These are phyloP conservation scores for Anomalospiza imberbis DNA, from an alignment of 2,797 vertebrate species.

Conservation along the genomic window DNA sequence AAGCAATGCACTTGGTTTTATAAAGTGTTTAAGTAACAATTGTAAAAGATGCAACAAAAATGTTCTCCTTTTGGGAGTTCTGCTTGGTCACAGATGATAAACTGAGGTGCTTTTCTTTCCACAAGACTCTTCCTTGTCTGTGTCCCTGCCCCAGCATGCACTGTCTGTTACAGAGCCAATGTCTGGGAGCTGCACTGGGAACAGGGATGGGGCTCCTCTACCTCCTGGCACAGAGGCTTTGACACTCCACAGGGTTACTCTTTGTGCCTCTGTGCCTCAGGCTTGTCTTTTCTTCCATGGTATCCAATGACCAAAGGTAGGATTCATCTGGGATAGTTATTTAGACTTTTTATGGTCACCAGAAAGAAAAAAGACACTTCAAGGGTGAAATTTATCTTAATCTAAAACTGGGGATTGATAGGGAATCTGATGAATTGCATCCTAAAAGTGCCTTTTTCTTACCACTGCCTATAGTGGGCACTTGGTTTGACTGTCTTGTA, in stretches of 20 bases:
- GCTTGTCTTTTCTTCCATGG: background rate
- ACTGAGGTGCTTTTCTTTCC: background rate
- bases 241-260: rapidly evolving
- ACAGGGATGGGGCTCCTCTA: background rate
- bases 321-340: background rate
- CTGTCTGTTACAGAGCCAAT: background rate
- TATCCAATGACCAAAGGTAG: background rate
- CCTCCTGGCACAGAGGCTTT: background rate
- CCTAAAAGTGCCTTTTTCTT: background rate
- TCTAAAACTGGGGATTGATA: background rate
- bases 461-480: too few relatives aligned
- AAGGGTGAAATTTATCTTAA: background rate
- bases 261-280: background rate
- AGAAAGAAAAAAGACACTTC: background rate
- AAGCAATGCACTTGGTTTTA: background rate
- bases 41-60: background rate
- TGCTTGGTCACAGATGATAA: background rate
- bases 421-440: background rate
- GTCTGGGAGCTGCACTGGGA: background rate
- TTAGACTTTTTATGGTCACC: background rate
- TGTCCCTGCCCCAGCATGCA: background rate
- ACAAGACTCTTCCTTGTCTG: background rate
- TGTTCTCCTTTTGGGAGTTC: background rate
- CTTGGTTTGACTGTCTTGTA: background rate
- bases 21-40: background rate